These are phyloP conservation scores for Notodonta dromedarius DNA, from an alignment of 2,888 invertebrate genomes.

Conservation along the genomic window DNA sequence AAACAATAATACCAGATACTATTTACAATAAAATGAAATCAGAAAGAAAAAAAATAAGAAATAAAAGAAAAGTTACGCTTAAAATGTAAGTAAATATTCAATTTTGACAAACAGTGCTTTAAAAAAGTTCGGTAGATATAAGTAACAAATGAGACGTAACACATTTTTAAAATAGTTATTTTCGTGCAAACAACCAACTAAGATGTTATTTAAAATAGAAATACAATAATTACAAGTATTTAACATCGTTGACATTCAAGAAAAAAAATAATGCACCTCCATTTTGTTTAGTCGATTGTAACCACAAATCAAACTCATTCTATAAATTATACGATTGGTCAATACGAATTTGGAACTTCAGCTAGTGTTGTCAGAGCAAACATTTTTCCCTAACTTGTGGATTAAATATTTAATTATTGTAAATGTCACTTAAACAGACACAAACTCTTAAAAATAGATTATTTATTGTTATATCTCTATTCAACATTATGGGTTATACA, in stretches of 20 bases:
- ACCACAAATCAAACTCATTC: neutral
- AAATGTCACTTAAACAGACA: conserved; percentile 38
- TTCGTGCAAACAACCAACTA: neutral
- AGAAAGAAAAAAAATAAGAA: conserved; percentile 30
- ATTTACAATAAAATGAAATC: conserved; percentile 52
- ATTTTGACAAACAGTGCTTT: neutral
- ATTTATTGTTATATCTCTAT: conserved; percentile 35
- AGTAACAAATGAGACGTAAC: neutral
- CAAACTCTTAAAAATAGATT: conserved; percentile 42
- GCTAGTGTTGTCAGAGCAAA: conserved; percentile 10
- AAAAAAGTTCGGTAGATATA: no score
- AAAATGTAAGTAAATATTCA: conserved; percentile 21
- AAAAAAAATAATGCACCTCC: neutral
- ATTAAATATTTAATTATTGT: conserved; percentile 22
- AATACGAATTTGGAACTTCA: neutral
- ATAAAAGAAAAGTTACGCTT: conserved; percentile 31
- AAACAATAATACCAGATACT: conserved; percentile 60
- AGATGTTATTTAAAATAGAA: neutral
- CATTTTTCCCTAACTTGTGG: neutral
- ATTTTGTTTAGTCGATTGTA: neutral
- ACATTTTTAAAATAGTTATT: neutral
- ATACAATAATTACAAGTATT: neutral
- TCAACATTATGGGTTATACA: conserved; percentile 57
- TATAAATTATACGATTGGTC: neutral
- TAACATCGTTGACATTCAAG: neutral